These are phyloP conservation scores for Acrocephalus kingi DNA, from an alignment of 2,113 vertebrate species.

Conservation along the genomic window DNA sequence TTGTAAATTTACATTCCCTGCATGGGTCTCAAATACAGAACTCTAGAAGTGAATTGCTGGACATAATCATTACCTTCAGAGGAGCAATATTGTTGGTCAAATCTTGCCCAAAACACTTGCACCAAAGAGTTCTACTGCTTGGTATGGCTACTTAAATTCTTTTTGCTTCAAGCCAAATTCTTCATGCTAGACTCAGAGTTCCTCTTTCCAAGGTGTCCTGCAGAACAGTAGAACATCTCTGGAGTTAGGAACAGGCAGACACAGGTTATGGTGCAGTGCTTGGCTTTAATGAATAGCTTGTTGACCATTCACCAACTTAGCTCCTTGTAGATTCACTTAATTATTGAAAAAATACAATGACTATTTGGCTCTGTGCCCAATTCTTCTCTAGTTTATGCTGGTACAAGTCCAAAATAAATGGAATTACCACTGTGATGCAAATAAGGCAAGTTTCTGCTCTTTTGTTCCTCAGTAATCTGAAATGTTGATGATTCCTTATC, in stretches of 20 bases:
- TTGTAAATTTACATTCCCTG: background rate
- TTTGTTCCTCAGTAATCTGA: background rate
- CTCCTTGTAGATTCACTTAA: background rate
- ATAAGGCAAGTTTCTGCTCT: constrained; percentile 4
- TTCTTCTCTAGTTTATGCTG: background rate
- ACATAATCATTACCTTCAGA: background rate
- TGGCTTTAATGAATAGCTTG: background rate
- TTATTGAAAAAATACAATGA: constrained; percentile 29
- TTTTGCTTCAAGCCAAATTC: background rate
- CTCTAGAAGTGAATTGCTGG: background rate
- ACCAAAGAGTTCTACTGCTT: background rate
- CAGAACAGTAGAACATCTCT: background rate
- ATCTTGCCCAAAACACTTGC: background rate
- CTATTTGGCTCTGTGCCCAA: constrained; percentile 7
- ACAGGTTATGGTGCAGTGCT: background rate
- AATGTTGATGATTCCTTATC: constrained; percentile 11
- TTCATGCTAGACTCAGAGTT: background rate
- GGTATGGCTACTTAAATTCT: background rate
- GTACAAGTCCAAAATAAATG: constrained; percentile 25
- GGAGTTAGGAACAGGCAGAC: background rate
- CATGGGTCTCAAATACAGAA: background rate
- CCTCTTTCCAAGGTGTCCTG: background rate
- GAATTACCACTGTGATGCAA: background rate
- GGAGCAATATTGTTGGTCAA: background rate
- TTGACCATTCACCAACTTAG: background rate